Evolutionary conservation across 2,888 invertebrate species (phyloP), one percentile per base, ranked within the genome.

Genomic region (Aspidiotus rigidus): DNA sequence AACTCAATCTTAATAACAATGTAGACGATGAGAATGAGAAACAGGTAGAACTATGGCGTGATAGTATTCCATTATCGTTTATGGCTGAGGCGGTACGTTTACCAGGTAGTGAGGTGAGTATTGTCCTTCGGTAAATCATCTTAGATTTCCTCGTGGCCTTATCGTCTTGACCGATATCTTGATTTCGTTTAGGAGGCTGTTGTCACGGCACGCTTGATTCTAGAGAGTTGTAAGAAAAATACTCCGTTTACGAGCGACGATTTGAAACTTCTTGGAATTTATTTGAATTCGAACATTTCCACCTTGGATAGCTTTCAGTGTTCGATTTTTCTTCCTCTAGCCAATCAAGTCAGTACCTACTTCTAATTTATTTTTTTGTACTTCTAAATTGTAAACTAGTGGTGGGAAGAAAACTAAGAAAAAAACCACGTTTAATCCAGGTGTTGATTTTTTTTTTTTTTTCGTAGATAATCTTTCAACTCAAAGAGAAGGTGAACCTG

Each of bases 221-320:
- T 88, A 64, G 89, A 90, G 75, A 86, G 84, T 0, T 85, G 84
- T 64, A 88, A 87, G 76, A 84, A 84, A 1, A 89, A 91, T 16
- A 84, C 85, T 76, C 92, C 91, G 79, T 79, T 87, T 62, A 85
- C 69, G 39, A 28, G 11, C 17, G 67, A 71, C 41, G 59, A 70
- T 11, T 7, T 66, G 8, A 44, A 70, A 42, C 62, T 69, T 40
- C 15, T 49, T n/a, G 11, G 49, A 49, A 13, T 49, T 11, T 49
- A 49, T 49, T 49, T 49, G 49, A 49, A 11, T 49, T 49, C 49
- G 3, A 49, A 49, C n/a, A 49, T 49, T 11, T 49, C 11, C n/a
- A 11, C 10, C n/a, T 49, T n/a, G n/a, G n/a, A 49, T 49, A 13
- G 11, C 49, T 49, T 6, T 13, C 49, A n/a, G 10, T n/a, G 49